Base-by-base conservation (phyloP, 2,113 vertebrate genomes). In the Oryzias curvinotus region DNA sequence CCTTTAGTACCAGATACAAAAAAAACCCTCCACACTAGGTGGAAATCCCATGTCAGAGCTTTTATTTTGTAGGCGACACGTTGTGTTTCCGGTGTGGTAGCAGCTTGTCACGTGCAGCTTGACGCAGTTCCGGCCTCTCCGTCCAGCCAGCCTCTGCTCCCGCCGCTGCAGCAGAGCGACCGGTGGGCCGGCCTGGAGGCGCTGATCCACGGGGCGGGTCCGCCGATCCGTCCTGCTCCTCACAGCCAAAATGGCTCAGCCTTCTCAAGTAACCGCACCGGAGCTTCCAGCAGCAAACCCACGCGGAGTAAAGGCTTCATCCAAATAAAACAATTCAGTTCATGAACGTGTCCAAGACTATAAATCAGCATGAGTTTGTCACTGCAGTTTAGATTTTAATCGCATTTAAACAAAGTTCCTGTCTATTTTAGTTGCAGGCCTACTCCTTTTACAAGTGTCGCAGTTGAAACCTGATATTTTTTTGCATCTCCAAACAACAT, bases 161-260 rank as follows among this genome's bases (percentile, higher is more conserved):
- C 66, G 52, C 75, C 46, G 70, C 78, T 4, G 78, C 63, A 69
- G 57, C 68, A 46, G 14, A 14, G 62, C 62, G 64, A 86, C 88
- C 21, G 36, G 36, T 19, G 51, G 57, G 63, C 59, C 43, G 58
- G 52, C 18, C 52, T 19, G 47, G 73, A 47, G 21, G 77, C 12
- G 52, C 1, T 18, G 52, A 77, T 57, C n/a, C 51, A 73, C 53
- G 82, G 73, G 80, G 73, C 68, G 83, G 79, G 51, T 70, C 77
- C 43, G 43, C 56, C 25, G 67, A 63, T 59, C 56, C 30, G 45
- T 25, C 59, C 57, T 26, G 64, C 59, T 57, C 21, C 17, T 17
- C 43, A n/a, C 80, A 87, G 78, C 71, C 78, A 82, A 85, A 78
- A 88, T 85, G 88, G 86, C 78, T 10, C 65, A 43, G 55, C 60